phyloP scores from a whole-genome alignment of 2,888 invertebrate species.

The Drosophila mayaguana region DNA sequence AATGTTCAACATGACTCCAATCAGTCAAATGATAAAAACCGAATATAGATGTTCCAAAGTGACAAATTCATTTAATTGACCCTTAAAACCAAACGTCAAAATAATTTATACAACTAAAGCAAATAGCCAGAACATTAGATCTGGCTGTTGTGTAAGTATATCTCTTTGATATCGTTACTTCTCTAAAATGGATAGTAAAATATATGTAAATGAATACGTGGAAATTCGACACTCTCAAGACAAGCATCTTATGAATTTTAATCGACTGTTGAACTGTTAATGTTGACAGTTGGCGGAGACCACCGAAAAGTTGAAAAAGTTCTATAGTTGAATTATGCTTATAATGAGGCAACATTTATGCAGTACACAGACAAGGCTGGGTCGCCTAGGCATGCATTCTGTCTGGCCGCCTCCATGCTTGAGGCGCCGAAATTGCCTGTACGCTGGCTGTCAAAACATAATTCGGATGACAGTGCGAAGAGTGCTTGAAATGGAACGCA shows the following conservation, averaged over 20 bases:
- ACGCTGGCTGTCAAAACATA: conserved; percentile 16
- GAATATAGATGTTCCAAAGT: conserved; percentile 16
- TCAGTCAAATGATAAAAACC: conserved; percentile 27
- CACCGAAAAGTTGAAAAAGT: conserved; percentile 18
- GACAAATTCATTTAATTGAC: conserved; percentile 32
- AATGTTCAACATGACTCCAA: conserved; percentile 37
- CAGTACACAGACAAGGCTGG: conserved; percentile 48
- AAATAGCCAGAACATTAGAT: too few species aligned
- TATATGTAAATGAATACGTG: background rate
- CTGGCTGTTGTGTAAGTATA: background rate
- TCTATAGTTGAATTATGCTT: conserved; percentile 38
- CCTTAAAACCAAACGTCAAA: conserved; percentile 37
- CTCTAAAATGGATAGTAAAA: background rate
- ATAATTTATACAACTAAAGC: conserved; percentile 6
- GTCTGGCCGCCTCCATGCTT: conserved; percentile 11
- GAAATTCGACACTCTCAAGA: conserved; percentile 19
- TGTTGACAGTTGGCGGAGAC: conserved; percentile 5
- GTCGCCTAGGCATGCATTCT: conserved; percentile 40
- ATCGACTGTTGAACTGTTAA: conserved; percentile 7
- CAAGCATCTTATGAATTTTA: conserved; percentile 33
- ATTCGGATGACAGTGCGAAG: conserved; percentile 4
- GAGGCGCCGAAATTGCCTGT: conserved; percentile 34
- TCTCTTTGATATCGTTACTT: background rate
- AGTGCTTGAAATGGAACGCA: conserved; percentile 70
- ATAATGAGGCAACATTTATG: conserved; percentile 77